Evolutionary conservation across 2,113 vertebrate species (phyloP), one percentile per base, ranked within the genome.

Genomic region (Perca flavescens): DNA sequence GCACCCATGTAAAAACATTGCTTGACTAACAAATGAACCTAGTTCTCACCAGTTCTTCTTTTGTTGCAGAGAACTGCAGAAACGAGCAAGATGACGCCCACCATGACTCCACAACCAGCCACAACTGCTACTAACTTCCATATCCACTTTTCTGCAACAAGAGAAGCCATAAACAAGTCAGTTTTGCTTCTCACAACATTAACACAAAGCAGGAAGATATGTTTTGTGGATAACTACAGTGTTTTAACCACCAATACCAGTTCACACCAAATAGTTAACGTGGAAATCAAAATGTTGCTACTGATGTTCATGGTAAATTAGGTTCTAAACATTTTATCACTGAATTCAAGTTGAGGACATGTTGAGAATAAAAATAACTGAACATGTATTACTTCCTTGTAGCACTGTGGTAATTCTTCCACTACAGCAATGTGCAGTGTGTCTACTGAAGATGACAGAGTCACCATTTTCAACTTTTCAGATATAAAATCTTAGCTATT

Each of bases 41-140:
- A 13, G 17, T 21, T 57, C 79, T 74, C 73, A 84, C 77, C 82
- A 31, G 0, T 4, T 69, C 34, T 4, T 69, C 34, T 46, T 52
- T 28, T 36, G 15, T 53, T 78, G 0, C 47, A 56, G 46, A 61
- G 6, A 21, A 54, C 1, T 17, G 2, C 21, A 0, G 7, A 54
- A 57, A 21, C 66, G 21, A 84, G 43, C 9, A 64, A 54, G 16
- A 81, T 13, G 4, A 73, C 0, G 0, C 67, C 6, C 15, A 85
- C 19, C 50, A 3, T n/a, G 1, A 77, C 75, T 68, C 83, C 86
- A 79, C 28, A 67, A 68, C 53, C 65, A 72, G 40, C 0, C 0
- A 2, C 31, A 40, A 5, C 31, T 4, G 52, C 2, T 2, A 21
- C 0, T 2, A 17, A 31, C 28, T 16, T 67, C 36, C 14, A 61